Evolutionary conservation across 2,797 vertebrate genomes (phyloP).

Genomic region (Danio tinwini): DNA sequence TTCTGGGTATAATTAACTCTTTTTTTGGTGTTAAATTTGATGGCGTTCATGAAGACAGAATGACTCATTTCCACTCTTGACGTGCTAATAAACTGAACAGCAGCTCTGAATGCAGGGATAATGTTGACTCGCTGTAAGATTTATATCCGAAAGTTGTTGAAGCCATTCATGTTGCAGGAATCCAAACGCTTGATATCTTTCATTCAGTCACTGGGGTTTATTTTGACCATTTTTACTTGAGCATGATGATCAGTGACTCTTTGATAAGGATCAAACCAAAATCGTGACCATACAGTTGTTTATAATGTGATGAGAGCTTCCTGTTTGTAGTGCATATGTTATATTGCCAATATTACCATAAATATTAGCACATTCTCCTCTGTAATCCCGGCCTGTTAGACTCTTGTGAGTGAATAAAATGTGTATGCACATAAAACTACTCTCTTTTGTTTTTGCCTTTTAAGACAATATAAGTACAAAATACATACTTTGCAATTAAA

Average conservation of each 20-base stretch:
- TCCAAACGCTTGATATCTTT: background rate
- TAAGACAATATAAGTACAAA: too few species aligned
- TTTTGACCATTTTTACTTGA: background rate
- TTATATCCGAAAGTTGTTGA: background rate
- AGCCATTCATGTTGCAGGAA: background rate
- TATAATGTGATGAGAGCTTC: background rate
- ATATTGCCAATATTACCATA: background rate
- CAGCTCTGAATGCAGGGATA: background rate
- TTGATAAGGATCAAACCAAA: background rate
- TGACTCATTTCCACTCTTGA: conserved; percentile 13
- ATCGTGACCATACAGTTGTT: conserved; percentile 1
- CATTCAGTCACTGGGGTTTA: background rate
- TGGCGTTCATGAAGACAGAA: background rate
- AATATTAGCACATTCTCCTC: background rate
- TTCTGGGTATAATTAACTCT: background rate
- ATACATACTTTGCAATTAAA: too few species aligned
- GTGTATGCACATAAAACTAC: too few species aligned
- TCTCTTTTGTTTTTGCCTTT: too few species aligned
- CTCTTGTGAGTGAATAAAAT: too few species aligned
- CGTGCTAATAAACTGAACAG: background rate
- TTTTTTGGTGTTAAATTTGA: conserved; percentile 1
- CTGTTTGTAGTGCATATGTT: background rate
- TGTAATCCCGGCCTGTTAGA: background rate
- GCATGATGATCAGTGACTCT: background rate
- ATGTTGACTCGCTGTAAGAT: background rate